These are phyloP conservation scores for Crenichthys baileyi DNA, from an alignment of 2,797 vertebrate genomes.

Conservation along the genomic window DNA sequence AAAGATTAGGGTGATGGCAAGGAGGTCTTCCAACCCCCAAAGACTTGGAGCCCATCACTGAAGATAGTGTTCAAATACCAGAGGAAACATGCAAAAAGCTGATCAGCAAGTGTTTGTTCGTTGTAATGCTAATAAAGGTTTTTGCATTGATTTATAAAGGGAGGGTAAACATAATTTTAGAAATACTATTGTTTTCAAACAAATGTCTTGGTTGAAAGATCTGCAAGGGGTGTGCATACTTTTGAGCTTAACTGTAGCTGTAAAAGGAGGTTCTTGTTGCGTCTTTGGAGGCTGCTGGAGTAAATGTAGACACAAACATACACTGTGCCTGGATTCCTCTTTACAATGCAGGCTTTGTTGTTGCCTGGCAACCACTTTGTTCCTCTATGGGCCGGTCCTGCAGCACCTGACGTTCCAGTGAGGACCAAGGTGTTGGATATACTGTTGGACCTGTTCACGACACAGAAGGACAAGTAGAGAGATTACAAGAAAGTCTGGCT, in stretches of 20 bases:
- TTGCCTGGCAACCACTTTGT: constrained; percentile 64
- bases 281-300: not conserved
- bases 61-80: too few relatives aligned
- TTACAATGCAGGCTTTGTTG: constrained; percentile 22
- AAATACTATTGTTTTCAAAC: too few relatives aligned
- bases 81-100: too few relatives aligned
- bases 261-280: not conserved
- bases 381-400: constrained; percentile 33
- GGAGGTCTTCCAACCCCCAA: too few relatives aligned
- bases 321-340: constrained; percentile 22
- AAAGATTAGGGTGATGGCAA: too few relatives aligned
- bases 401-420: constrained; percentile 50
- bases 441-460: not conserved
- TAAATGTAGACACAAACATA: constrained; percentile 31
- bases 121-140: too few relatives aligned
- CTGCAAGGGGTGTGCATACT: not conserved
- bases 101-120: too few relatives aligned
- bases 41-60: too few relatives aligned
- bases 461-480: not conserved
- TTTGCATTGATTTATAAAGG: too few relatives aligned
- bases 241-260: not conserved
- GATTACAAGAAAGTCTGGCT: not conserved
- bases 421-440: constrained; percentile 20
- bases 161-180: too few relatives aligned
- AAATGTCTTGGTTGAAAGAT: too few relatives aligned